Evolutionary conservation across 2,113 vertebrate species (phyloP).

Genomic region (Lophius piscatorius): DNA sequence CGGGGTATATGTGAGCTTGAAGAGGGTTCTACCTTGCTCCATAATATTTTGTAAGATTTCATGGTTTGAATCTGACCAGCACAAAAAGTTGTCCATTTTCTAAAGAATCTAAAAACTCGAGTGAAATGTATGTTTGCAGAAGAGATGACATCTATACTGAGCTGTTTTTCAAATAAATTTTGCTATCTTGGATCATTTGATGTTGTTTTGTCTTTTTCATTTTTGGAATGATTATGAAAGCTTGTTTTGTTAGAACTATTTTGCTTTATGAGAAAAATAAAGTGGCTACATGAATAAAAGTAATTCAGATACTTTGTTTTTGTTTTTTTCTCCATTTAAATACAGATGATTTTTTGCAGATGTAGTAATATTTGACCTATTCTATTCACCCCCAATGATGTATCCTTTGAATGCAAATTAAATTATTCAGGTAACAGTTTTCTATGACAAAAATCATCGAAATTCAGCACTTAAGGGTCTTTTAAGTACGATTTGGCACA

Average conservation of each 20-base stretch:
- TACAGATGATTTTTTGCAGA: background rate
- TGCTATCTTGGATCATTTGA: too few species aligned
- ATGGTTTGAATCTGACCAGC: too few species aligned
- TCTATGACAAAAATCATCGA: background rate
- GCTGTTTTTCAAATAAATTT: too few species aligned
- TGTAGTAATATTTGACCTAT: background rate
- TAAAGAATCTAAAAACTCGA: too few species aligned
- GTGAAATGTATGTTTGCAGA: too few species aligned
- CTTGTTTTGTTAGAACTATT: background rate
- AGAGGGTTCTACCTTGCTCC: too few species aligned
- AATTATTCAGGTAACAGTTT: background rate
- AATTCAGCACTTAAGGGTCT: background rate
- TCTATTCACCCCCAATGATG: background rate
- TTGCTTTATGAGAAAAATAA: slow-evolving; percentile 1
- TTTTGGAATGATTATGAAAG: slow-evolving; percentile 4
- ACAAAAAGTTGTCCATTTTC: too few species aligned
- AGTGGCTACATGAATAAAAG: slow-evolving; percentile 13
- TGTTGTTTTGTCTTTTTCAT: background rate
- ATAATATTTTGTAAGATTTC: too few species aligned
- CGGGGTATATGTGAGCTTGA: too few species aligned
- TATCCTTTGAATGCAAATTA: background rate
- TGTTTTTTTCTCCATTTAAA: background rate
- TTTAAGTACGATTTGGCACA: background rate
- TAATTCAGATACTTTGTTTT: background rate
- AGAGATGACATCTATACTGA: too few species aligned